These are phyloP conservation scores for Gymnoscopelus braueri DNA, from an alignment of 2,797 vertebrate genomes.

Conservation along the genomic window DNA sequence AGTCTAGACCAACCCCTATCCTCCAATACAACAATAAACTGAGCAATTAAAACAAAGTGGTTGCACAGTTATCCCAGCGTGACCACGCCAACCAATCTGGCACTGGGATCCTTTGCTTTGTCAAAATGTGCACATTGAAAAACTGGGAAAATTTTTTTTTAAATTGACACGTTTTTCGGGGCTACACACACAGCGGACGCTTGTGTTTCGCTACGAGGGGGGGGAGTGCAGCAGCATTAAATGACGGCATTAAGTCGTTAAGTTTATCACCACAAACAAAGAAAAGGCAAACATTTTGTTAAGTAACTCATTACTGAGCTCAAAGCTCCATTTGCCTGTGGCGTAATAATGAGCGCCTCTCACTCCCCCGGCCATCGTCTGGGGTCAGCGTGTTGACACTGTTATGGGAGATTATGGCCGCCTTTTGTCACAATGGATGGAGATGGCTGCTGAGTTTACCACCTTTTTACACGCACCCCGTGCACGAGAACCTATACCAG, in stretches of 20 bases:
- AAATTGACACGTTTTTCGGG: constrained; percentile 37
- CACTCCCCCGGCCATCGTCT: constrained; percentile 41
- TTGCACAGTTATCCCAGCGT: constrained; percentile 68
- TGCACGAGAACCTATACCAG: no score
- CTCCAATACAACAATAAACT: constrained; percentile 54
- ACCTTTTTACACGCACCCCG: neutral
- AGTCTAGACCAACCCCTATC: constrained; percentile 20
- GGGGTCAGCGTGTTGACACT: constrained; percentile 46
- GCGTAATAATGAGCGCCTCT: constrained; percentile 51
- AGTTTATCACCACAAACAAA: constrained; percentile 59
- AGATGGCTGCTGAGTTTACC: constrained; percentile 51
- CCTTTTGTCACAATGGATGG: constrained; percentile 76
- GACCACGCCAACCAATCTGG: constrained; percentile 48
- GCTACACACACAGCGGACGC: no score
- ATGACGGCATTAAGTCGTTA: constrained; percentile 58
- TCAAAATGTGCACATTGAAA: constrained; percentile 47
- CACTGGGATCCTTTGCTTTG: constrained; percentile 49
- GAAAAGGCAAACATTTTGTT: constrained; percentile 57
- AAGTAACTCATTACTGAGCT: constrained; percentile 45
- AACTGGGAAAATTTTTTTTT: constrained; percentile 53
- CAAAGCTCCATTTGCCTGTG: constrained; percentile 47
- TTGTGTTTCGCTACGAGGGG: no score
- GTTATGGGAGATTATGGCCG: constrained; percentile 53
- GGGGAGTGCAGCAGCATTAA: constrained; percentile 21
- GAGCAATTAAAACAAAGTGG: constrained; percentile 58